Base-by-base conservation (phyloP, 2,797 vertebrate genomes). In the Alfaro cultratus region DNA sequence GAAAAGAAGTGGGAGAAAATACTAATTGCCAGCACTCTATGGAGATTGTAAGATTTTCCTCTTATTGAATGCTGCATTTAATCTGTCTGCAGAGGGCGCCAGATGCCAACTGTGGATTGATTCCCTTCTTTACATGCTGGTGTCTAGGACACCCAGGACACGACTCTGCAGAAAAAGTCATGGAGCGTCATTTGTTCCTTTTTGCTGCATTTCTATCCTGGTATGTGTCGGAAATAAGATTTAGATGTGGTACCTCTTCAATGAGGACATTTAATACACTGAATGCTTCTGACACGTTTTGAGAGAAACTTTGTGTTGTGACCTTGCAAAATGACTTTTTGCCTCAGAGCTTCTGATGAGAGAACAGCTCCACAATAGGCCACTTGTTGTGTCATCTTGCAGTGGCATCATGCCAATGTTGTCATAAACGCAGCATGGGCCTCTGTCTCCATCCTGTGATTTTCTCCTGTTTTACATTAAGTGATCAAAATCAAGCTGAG, bases 21-120 rank as follows among this genome's bases (percentile, higher is more conserved):
- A 21, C 23, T 15, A 15, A 41, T 70, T 70, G 4, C 5, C 11
- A 23, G 2, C 62, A 68, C 64, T 23, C 1, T 39, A 39, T 23
- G 15, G 21, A 26, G 4, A 55, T 49, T 1, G 29, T 1, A 10
- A 74, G 31, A 75, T 29, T 3, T n/a, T 49, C 36, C 70, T 26
- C 70, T 4, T 4, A 11, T n/a, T 55, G 18, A 15, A 21, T 3
- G 5, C 18, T 60, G n/a, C 39, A 34, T 23, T 13, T 23, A 5
- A 4, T 34, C 51, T 45, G 49, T 34, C 76, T 71, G 68, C 45
- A 76, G 75, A 57, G 67, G 67, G 67, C 49, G 43, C 51, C 18
- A 72, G 15, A 72, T 34, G 49, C 15, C 49, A 71, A 43, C 36
- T 21, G 7, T 41, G 36, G 36, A 23, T 6, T 49, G 7, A 9